Conservation (phyloP, 2,888 invertebrate genomes). For the Diarsia mendica region DNA sequence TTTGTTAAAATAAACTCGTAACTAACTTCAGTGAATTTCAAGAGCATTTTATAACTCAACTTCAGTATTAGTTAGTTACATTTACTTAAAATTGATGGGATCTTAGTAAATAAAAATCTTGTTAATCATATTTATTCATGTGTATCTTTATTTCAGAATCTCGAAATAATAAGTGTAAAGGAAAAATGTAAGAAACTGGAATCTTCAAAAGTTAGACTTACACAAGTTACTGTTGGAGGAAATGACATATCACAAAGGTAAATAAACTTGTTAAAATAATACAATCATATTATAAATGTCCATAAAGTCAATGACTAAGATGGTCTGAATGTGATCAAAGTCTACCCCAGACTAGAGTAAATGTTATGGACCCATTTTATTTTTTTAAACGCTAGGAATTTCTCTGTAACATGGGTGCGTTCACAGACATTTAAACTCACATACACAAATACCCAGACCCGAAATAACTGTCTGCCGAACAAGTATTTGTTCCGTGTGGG, state of each 20-base stretch:
- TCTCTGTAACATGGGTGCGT: too few species aligned
- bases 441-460: too few species aligned
- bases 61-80: too few species aligned
- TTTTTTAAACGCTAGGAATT: too few species aligned
- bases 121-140: neutral
- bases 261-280: neutral
- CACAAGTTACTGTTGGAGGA: constrained; percentile 79
- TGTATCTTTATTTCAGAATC: constrained; percentile 81
- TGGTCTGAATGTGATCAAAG: neutral
- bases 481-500: too few species aligned
- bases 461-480: too few species aligned
- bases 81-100: neutral
- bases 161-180: constrained; percentile 90
- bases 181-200: constrained; percentile 88
- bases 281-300: too few species aligned
- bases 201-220: constrained; percentile 83
- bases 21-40: neutral
- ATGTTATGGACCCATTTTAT: too few species aligned
- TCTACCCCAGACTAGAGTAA: neutral
- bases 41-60: neutral
- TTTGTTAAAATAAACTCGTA: too few species aligned
- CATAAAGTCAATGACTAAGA: too few species aligned
- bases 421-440: too few species aligned
- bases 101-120: too few species aligned
- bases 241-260: constrained; percentile 82